These are phyloP conservation scores for Allacma fusca DNA, from an alignment of 2,888 invertebrate genomes.

Conservation along the genomic window DNA sequence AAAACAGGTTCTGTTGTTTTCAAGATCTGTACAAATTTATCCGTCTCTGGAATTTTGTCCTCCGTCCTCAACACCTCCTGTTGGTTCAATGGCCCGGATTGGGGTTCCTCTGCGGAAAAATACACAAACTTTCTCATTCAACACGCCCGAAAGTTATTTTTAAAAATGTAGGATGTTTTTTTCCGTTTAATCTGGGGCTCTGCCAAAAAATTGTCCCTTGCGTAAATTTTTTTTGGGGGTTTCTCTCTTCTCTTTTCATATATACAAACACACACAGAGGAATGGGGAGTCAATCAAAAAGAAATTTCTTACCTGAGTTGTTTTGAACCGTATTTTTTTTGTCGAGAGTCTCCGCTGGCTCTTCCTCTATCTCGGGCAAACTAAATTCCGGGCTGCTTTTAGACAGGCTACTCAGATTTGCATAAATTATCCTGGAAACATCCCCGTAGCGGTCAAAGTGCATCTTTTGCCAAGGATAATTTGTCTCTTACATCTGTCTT, in stretches of 20 bases:
- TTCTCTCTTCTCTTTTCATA: too few relatives aligned
- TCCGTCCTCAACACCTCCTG: not conserved
- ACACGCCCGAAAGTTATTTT: slow-evolving; percentile 2
- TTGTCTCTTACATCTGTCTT: not conserved
- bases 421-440: slow-evolving; percentile 38
- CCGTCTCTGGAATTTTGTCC: too few relatives aligned
- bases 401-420: not conserved
- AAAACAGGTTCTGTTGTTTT: too few relatives aligned
- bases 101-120: not conserved
- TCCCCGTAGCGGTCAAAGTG: slow-evolving; percentile 44
- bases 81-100: slow-evolving; percentile 19
- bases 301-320: too few relatives aligned
- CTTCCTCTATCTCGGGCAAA: slow-evolving; percentile 23
- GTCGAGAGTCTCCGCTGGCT: not conserved
- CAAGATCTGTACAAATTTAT: too few relatives aligned
- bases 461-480: slow-evolving; percentile 29
- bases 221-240: too few relatives aligned
- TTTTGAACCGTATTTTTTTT: too few relatives aligned
- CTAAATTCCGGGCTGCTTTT: slow-evolving; percentile 18
- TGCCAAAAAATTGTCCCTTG: not conserved
- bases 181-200: not conserved
- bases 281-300: too few relatives aligned
- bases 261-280: too few relatives aligned
- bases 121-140: not conserved
- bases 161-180: slow-evolving; percentile 3